Conservation (phyloP, 2,888 invertebrate species). For the Margaritifera margaritifera region DNA sequence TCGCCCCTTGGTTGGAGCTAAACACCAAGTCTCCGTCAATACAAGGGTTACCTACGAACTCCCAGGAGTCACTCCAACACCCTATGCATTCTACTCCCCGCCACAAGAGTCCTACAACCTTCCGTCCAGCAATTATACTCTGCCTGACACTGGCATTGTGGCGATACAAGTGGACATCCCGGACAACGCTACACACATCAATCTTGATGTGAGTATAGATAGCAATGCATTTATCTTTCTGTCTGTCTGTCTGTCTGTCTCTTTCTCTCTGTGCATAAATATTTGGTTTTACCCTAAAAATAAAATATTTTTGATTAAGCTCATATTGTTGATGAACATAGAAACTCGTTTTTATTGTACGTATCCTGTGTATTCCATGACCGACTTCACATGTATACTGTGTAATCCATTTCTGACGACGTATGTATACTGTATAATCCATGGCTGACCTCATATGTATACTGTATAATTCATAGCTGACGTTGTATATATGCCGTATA, state of each 20-base stretch:
- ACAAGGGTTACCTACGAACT: slow-evolving; percentile 42
- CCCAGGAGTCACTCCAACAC: slow-evolving; percentile 29
- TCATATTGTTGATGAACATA: no score
- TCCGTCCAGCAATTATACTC: slow-evolving; percentile 28
- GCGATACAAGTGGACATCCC: slow-evolving; percentile 53
- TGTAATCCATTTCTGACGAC: no score
- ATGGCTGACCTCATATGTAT: no score
- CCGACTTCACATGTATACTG: no score
- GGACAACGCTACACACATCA: slow-evolving; percentile 47
- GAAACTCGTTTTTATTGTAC: no score
- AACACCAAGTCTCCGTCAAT: slow-evolving; percentile 28
- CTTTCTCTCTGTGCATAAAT: background rate
- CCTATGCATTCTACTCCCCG: slow-evolving; percentile 32
- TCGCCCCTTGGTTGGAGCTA: slow-evolving; percentile 48
- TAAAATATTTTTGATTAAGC: no score
- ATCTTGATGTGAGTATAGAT: slow-evolving; percentile 37
- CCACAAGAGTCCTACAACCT: slow-evolving; percentile 35
- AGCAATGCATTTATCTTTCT: slow-evolving; percentile 5
- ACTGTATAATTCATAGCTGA: no score
- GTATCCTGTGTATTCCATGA: no score
- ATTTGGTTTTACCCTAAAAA: no score
- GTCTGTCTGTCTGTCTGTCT: slow-evolving; percentile 8
- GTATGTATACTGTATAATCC: no score
- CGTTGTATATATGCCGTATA: no score
- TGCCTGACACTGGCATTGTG: slow-evolving; percentile 53